These are phyloP conservation scores for Crotalus helleri DNA, from an alignment of 2,113 vertebrate species.

Conservation along the genomic window DNA sequence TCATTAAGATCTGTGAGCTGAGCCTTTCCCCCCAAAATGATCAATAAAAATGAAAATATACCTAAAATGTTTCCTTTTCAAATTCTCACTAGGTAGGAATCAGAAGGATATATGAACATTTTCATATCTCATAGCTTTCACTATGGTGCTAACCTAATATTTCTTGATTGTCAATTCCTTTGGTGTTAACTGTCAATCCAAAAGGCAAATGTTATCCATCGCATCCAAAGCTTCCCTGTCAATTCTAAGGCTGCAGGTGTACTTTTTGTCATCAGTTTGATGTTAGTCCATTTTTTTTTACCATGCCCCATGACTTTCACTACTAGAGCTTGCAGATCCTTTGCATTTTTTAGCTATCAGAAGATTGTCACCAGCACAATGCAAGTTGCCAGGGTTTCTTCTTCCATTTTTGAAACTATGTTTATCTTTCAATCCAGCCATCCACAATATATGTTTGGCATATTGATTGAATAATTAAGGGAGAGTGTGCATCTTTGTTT, in stretches of 20 bases:
- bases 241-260: background rate
- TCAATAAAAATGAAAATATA: background rate
- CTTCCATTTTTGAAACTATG: background rate
- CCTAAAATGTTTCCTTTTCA: background rate
- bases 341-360: background rate
- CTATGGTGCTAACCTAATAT: background rate
- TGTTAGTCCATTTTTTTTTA: background rate
- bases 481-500: background rate
- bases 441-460: background rate
- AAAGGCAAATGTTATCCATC: background rate
- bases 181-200: background rate
- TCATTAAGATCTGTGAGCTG: background rate
- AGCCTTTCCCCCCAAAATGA: background rate
- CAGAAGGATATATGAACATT: background rate
- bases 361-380: background rate
- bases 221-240: background rate
- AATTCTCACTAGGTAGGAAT: background rate
- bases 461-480: background rate
- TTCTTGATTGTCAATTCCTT: background rate
- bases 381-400: background rate
- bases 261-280: background rate
- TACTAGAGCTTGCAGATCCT: background rate
- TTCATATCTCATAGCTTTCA: background rate
- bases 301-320: background rate
- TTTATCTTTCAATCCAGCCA: background rate